These are phyloP conservation scores for Cochlearius cochlearius DNA, from an alignment of 2,113 vertebrate species.

Conservation along the genomic window DNA sequence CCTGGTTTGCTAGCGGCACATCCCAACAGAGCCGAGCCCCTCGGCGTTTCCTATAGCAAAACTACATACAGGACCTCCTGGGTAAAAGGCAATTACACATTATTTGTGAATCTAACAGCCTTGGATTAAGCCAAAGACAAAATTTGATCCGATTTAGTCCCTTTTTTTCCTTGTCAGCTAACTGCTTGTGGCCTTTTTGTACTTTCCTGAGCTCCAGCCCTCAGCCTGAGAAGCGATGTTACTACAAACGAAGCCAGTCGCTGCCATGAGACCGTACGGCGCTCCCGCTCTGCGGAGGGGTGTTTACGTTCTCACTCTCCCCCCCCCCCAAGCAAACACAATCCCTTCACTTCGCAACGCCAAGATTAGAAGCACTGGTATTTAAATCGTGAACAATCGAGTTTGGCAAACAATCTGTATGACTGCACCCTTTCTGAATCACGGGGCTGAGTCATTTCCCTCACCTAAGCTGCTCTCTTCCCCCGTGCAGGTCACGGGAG, in stretches of 20 bases:
- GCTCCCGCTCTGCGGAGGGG: not conserved
- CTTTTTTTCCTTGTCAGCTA: not conserved
- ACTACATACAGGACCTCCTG: not conserved
- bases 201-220: not conserved
- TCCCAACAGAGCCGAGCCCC: not conserved
- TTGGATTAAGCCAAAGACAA: not conserved
- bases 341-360: not conserved
- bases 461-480: conserved; percentile 14
- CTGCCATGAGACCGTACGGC: not conserved
- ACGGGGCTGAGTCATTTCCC: not conserved
- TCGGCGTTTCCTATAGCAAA: not conserved
- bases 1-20: not conserved
- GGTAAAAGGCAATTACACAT: not conserved
- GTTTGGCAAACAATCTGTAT: not conserved
- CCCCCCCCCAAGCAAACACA: not conserved
- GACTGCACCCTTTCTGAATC: not conserved
- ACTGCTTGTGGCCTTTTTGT: not conserved
- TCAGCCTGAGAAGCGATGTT: not conserved
- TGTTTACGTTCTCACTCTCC: not conserved
- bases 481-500: not conserved
- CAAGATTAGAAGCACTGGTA: not conserved
- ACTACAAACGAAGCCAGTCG: not conserved
- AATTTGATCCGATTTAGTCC: not conserved
- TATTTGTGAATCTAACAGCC: not conserved
- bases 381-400: not conserved